Base-by-base conservation (phyloP, 2,113 vertebrate species). In the Pituophis catenifer region DNA sequence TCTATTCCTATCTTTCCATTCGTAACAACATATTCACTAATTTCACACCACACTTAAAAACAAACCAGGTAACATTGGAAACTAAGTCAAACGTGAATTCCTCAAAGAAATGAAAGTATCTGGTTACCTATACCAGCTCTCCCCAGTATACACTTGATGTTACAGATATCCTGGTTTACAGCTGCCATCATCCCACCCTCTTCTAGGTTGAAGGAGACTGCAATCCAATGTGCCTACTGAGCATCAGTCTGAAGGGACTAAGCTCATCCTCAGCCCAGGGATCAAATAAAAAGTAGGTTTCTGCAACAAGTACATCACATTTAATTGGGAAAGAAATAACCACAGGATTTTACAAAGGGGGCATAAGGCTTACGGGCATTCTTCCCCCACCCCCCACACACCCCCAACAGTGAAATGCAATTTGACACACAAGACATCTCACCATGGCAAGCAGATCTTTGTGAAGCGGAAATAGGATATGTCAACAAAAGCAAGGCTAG, bases 221-320 rank as follows among this genome's bases (percentile, higher is more conserved):
- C 86, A 88, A 12, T 54, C 52, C 48, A 88, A n/a, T 3, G 52
- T 50, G 52, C 52, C 86, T 88, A 88, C 26, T 2, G 24, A 87
- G 12, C 24, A 38, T 38, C 33, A 9, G 17, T 13, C 24, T 5
- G 24, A 21, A 29, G 86, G 10, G 86, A 52, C 10, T 86, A 24
- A 50, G 50, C 9, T 12, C 38, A 52, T 23, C 29, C 1, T 23
- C 15, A 44, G 59, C n/a, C 19, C 88, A 65, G 59, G 21, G 0
- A 54, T 7, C 23, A 26, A 24, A 81, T 50, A 2, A 12, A 38
- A 0, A 38, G 0, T 0, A 91, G 29, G 93, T 86, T 91, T 52
- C 90, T 85, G 92, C 95, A 93, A 94, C 93, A 95, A 94, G 92
- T 88, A 96, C 90, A 93, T 91, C 48, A 29, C 95, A 94, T 96